Conservation (phyloP, 2,888 invertebrate species). For the Clostera curtula region DNA sequence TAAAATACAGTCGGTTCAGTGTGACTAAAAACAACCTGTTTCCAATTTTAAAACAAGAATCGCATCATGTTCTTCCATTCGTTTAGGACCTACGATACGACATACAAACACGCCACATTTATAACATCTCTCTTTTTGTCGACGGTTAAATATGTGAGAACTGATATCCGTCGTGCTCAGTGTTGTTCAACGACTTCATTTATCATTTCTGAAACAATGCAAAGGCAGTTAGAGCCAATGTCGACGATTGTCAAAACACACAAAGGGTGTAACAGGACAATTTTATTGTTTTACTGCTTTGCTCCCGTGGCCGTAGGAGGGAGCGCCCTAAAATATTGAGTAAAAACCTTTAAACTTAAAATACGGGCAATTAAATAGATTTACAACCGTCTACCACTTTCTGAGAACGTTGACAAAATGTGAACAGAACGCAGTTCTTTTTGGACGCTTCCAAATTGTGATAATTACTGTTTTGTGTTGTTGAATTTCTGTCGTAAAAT, state of each 20-base stretch:
- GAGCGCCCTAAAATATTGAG: slow-evolving; percentile 54
- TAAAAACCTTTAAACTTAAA: slow-evolving; percentile 42
- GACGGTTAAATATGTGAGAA: no score
- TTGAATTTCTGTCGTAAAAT: slow-evolving; percentile 14
- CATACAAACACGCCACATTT: no score
- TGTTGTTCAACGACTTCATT: slow-evolving; percentile 57
- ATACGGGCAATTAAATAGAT: slow-evolving; percentile 65
- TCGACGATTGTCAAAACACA: slow-evolving; percentile 42
- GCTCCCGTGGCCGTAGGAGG: slow-evolving; percentile 69
- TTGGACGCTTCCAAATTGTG: slow-evolving; percentile 31
- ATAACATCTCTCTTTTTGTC: no score
- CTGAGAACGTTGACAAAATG: slow-evolving; percentile 42
- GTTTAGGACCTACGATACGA: no score
- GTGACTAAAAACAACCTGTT: no score
- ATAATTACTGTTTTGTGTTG: slow-evolving; percentile 33
- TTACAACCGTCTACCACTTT: slow-evolving; percentile 57
- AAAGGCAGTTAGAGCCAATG: slow-evolving; percentile 44
- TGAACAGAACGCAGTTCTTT: slow-evolving; percentile 22
- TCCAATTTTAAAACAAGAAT: no score
- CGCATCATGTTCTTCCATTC: no score
- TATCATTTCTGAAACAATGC: slow-evolving; percentile 55
- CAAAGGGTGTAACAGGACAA: slow-evolving; percentile 51
- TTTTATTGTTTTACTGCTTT: slow-evolving; percentile 66
- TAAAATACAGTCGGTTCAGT: no score
- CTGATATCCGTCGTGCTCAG: no score